Percentiles rank a stretch among this genome's conserved stretches.
Conservation (phyloP, 1,140 invertebrate species). For the Achatina immaculata region DNA sequence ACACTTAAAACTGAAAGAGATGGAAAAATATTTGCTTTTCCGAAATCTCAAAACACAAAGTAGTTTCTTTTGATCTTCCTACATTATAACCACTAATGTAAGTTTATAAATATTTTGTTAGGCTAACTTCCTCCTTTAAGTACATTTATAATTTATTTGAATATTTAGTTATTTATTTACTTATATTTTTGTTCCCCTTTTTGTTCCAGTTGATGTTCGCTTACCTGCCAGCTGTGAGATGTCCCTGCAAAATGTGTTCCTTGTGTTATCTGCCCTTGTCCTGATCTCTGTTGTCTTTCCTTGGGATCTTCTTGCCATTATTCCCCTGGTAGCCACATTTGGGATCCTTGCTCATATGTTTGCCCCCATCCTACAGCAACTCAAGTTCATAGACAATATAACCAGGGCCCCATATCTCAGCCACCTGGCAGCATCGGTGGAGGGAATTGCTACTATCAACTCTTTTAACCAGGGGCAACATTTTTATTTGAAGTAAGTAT, state of each 20-base stretch:
- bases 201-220: conserved; percentile 74
- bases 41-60: too few species aligned
- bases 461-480: conserved; percentile 71
- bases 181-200: conserved; percentile 2
- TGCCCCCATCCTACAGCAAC: conserved; percentile 73
- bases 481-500: conserved; percentile 46
- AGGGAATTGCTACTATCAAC: conserved; percentile 79
- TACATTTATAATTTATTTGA: background rate
- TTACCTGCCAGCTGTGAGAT: conserved; percentile 73
- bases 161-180: conserved; percentile 5
- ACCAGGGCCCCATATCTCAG: conserved; percentile 78
- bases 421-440: conserved; percentile 77
- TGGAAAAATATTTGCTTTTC: too few species aligned
- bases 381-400: conserved; percentile 78
- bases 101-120: too few species aligned
- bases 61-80: too few species aligned
- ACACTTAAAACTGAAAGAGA: too few species aligned
- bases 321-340: conserved; percentile 75
- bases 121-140: too few species aligned
- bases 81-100: too few species aligned
- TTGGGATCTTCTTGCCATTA: conserved; percentile 75
- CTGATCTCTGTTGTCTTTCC: conserved; percentile 78
- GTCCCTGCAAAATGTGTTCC: conserved; percentile 76
- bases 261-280: conserved; percentile 69
- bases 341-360: conserved; percentile 74